Base-by-base conservation (phyloP, 1,140 invertebrate genomes). In the Acyrthosiphon pisum region DNA sequence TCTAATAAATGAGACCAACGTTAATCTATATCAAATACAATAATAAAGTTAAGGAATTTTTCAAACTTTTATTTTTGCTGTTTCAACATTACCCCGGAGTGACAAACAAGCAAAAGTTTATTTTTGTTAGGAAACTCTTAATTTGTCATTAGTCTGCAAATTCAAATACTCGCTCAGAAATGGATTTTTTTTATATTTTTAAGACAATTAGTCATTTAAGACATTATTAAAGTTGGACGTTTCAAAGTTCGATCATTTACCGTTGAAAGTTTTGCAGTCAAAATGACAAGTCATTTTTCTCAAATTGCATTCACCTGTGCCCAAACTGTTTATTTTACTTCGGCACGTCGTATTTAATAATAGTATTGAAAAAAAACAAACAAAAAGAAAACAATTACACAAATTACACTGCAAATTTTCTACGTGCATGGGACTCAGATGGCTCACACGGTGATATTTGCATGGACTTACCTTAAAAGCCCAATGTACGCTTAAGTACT, bases 191-290 rank as follows among this genome's bases (percentile, higher is more conserved):
- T 41, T 14, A 26, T 26, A 37, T 90, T 90, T 41, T 44, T 41
- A 56, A 30, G 30, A 60, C 88, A 90, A 90, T 90, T 90, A 60
- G 37, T 90, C 88, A 90, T 90, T 60, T 37, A 90, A 60, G 37
- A 56, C 50, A 56, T 56, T 37, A 56, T 90, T 90, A 14, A 90
- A 60, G 35, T 90, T 8, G 37, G 30, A 44, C 60, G 23, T 37
- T 60, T 90, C 23, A 35, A 50, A 56, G 86, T 56, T 90, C 88
- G 26, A 90, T 90, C 22, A 60, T 41, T 60, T 46, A 41, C 50
- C 50, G 7, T 53, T 37, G 8, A 53, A 89, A 89, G 87, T 89
- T 53, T 53, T 23, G 20, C 46, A 35, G 46, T 23, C 46, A 11
- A 84, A 84, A 84, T 41, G 37, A 41, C 37, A 76, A 76, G 30